phyloP scores from a whole-genome alignment of 2,797 vertebrate genomes.

The Esox masquinongy region DNA sequence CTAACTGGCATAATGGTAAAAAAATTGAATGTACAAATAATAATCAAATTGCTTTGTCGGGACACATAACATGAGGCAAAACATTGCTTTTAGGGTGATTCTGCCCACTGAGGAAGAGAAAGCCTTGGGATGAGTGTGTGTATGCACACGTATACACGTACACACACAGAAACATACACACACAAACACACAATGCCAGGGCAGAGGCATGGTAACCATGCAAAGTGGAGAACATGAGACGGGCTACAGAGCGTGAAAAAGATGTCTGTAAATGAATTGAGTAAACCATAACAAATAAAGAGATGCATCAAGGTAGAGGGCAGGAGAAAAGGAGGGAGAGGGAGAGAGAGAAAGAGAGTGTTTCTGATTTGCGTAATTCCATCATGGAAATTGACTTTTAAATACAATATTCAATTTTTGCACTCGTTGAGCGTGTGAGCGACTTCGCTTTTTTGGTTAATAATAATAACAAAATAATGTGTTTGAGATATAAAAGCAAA shows the following conservation, averaged over 20 bases:
- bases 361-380: slow-evolving; percentile 80
- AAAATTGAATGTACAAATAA: slow-evolving; percentile 60
- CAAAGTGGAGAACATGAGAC: slow-evolving; percentile 72
- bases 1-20: slow-evolving; percentile 35
- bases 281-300: slow-evolving; percentile 78
- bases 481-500: slow-evolving; percentile 79
- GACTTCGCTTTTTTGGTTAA: slow-evolving; percentile 64
- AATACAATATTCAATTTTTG: slow-evolving; percentile 81
- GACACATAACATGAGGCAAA: slow-evolving; percentile 64
- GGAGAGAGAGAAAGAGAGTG: slow-evolving; percentile 19
- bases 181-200: slow-evolving; percentile 24
- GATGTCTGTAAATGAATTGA: slow-evolving; percentile 77
- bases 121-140: slow-evolving; percentile 43
- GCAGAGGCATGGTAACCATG: slow-evolving; percentile 67
- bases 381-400: slow-evolving; percentile 81
- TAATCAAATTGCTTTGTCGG: slow-evolving; percentile 62
- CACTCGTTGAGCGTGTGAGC: slow-evolving; percentile 51
- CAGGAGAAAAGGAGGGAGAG: slow-evolving; percentile 49
- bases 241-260: slow-evolving; percentile 67
- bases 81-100: slow-evolving; percentile 75
- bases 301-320: slow-evolving; percentile 76
- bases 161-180: slow-evolving; percentile 21
- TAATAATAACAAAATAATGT: slow-evolving; percentile 81
- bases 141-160: slow-evolving; percentile 40
- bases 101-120: slow-evolving; percentile 46